Evolutionary conservation across 2,113 vertebrate genomes (phyloP).

Genomic region (Noctilio leporinus): DNA sequence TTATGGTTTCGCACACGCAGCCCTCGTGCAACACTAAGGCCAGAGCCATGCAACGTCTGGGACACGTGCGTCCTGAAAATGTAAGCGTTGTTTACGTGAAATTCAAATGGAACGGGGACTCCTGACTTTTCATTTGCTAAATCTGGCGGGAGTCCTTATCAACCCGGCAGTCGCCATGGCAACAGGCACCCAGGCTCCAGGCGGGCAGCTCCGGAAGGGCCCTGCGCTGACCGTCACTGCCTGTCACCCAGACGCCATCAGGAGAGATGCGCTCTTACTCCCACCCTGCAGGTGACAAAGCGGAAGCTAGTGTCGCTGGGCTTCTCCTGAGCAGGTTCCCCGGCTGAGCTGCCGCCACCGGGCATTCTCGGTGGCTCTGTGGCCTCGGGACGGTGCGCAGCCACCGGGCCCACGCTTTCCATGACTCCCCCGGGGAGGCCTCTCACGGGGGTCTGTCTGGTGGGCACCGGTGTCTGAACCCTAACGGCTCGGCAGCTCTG

Average conservation of each 20-base stretch:
- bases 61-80: background rate
- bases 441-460: background rate
- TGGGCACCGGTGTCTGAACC: background rate
- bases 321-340: background rate
- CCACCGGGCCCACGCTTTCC: background rate
- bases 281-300: background rate
- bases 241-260: rapidly evolving
- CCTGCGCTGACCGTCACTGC: rapidly evolving
- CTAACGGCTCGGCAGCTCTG: background rate
- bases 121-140: background rate
- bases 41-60: background rate
- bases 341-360: rapidly evolving
- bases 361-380: background rate
- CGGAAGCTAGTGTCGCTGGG: rapidly evolving
- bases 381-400: too few relatives aligned
- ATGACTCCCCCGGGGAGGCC: background rate
- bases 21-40: background rate
- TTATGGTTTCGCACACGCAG: background rate
- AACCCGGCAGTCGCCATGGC: background rate
- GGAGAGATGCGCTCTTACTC: rapidly evolving
- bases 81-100: background rate
- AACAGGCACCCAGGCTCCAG: background rate
- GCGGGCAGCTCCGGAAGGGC: background rate
- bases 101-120: background rate
- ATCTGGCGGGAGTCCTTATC: background rate